A percentile compares a stretch with the other conserved stretches of the same genome.
Conservation (phyloP, 2,888 invertebrate genomes). For the Ypsolopha scabrella region DNA sequence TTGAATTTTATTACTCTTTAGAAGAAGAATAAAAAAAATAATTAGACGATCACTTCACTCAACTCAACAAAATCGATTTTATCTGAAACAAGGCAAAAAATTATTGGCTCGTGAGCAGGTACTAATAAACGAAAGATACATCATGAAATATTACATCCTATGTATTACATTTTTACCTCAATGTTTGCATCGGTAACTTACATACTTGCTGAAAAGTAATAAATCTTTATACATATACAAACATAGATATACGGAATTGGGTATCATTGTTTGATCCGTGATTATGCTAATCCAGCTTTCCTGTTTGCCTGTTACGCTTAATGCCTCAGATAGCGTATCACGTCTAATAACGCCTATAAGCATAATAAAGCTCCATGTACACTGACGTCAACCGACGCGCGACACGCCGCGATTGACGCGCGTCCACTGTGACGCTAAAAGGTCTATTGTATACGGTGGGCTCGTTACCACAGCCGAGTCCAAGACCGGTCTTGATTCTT, state of each 20-base stretch:
- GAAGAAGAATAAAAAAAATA: no score
- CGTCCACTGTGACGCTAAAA: constrained; percentile 63
- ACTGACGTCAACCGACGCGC: constrained; percentile 24
- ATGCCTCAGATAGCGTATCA: constrained; percentile 11
- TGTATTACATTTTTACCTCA: no score
- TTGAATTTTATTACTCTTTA: no score
- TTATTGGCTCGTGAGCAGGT: no score
- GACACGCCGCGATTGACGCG: constrained; percentile 53
- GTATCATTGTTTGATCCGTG: constrained; percentile 3
- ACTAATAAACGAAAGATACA: no score
- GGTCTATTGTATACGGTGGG: constrained; percentile 67
- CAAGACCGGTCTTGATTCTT: constrained; percentile 45
- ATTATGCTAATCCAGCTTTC: constrained; percentile 4
- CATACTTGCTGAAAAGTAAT: no score
- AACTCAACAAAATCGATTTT: no score
- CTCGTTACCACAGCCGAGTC: constrained; percentile 49
- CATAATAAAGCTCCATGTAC: constrained; percentile 45
- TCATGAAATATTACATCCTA: no score
- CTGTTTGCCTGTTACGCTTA: background rate
- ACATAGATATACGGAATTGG: background rate
- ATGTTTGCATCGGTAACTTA: no score
- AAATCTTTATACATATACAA: no score
- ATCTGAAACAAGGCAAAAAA: no score
- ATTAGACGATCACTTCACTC: no score
- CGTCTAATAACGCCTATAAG: constrained; percentile 12